Percentiles rank a stretch among this genome's conserved stretches.
Evolutionary conservation across 2,797 vertebrate species (phyloP).

Genomic region (Lemur catta): DNA sequence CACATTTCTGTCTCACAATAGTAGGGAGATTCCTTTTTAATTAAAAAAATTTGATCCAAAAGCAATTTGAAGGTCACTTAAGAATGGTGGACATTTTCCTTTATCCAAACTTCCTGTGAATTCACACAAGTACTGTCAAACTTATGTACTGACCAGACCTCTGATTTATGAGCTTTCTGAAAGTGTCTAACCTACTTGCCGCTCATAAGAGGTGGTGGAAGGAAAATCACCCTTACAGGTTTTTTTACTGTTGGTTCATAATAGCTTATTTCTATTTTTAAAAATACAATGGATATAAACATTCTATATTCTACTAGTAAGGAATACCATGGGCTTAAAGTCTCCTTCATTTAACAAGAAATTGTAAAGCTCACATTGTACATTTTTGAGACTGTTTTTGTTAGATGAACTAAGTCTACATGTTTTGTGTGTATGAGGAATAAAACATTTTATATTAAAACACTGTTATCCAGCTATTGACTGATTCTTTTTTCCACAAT

Average conservation of each 20-base stretch:
- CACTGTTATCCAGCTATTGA: neutral
- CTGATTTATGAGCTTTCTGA: neutral
- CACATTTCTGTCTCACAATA: neutral
- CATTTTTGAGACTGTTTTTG: neutral
- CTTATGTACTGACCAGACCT: neutral
- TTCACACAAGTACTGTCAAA: neutral
- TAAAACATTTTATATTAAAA: neutral
- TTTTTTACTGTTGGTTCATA: neutral
- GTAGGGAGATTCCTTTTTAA: neutral
- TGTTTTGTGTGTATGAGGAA: neutral
- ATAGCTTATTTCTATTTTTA: conserved; percentile 3
- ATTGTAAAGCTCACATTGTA: neutral
- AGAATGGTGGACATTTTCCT: neutral
- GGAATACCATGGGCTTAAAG: neutral
- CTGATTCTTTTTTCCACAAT: neutral
- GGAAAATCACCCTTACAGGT: neutral
- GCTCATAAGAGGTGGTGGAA: neutral
- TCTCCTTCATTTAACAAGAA: neutral
- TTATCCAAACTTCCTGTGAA: conserved; percentile 30
- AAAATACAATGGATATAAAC: neutral
- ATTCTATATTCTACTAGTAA: neutral
- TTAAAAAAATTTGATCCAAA: neutral
- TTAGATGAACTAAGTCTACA: neutral
- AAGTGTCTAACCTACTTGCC: neutral
- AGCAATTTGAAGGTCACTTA: neutral